Evolutionary conservation across 1,140 invertebrate genomes (phyloP).

Genomic region (Lasioglossum baleicum): DNA sequence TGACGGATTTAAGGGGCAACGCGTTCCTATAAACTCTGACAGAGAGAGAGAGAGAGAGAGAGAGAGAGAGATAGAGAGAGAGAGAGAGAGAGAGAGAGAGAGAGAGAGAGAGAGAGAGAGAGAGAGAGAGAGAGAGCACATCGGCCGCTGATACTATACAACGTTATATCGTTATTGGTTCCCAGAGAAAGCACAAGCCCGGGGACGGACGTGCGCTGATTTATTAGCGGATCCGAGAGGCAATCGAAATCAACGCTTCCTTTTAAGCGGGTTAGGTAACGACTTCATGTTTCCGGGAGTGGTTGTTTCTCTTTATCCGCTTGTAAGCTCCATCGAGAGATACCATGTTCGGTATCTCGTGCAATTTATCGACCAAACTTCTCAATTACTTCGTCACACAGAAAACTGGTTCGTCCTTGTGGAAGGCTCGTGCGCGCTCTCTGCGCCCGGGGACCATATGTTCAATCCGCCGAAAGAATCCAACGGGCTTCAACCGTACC

Average conservation of each 20-base stretch:
- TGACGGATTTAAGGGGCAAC: neutral
- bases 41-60: too few relatives aligned
- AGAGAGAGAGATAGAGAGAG: too few relatives aligned
- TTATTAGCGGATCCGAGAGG: slow-evolving; percentile 19
- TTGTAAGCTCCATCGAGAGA: neutral
- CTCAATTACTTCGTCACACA: slow-evolving; percentile 29
- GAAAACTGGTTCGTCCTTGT: neutral
- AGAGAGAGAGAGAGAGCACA: too few relatives aligned
- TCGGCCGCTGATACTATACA: neutral
- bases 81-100: too few relatives aligned
- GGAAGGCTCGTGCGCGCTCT: neutral
- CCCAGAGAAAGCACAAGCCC: neutral
- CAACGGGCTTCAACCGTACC: neutral
- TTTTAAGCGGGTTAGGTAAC: neutral
- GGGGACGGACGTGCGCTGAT: slow-evolving; percentile 6
- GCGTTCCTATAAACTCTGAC: neutral
- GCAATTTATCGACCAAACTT: slow-evolving; percentile 22
- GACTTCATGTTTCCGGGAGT: neutral
- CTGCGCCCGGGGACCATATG: too few relatives aligned
- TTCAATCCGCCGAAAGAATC: slow-evolving; percentile 8
- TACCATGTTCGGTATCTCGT: slow-evolving; percentile 1
- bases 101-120: too few relatives aligned
- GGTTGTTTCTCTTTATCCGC: slow-evolving; percentile 17
- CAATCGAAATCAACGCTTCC: slow-evolving; percentile 16
- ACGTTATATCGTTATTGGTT: neutral